Conservation (phyloP, 2,797 vertebrate species). For the Lithobates pipiens region DNA sequence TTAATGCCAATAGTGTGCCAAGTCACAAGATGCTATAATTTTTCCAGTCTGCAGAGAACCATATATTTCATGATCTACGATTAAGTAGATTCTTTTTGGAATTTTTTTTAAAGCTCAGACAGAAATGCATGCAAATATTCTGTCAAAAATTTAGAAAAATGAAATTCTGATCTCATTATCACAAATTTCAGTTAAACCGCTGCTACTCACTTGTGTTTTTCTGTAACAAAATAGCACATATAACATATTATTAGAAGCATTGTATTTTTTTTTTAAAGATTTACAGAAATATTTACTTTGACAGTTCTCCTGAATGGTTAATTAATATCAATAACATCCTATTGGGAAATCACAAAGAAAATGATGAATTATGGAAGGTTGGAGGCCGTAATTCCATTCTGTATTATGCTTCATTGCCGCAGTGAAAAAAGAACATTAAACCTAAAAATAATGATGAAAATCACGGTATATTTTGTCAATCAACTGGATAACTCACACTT, state of each 20-base stretch:
- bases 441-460: conserved; percentile 51
- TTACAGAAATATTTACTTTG: conserved; percentile 19
- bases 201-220: neutral
- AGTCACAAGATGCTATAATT: no score
- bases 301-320: conserved; percentile 22
- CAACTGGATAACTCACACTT: conserved; percentile 47
- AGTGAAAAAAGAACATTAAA: conserved; percentile 45
- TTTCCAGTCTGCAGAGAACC: no score
- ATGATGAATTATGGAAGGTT: conserved; percentile 15
- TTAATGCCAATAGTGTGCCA: no score
- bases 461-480: conserved; percentile 56
- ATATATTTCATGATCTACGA: no score
- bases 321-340: neutral
- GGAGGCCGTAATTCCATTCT: conserved; percentile 27
- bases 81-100: no score
- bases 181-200: neutral
- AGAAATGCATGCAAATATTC: neutral
- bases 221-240: neutral
- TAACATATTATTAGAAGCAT: neutral
- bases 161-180: no score
- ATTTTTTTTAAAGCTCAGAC: neutral
- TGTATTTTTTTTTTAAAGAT: neutral
- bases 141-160: no score
- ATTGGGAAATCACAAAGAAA: neutral
- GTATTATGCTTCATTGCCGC: conserved; percentile 14